These are phyloP conservation scores for Sinopyrophorus schimmeli DNA, from an alignment of 2,888 invertebrate genomes.

Conservation along the genomic window DNA sequence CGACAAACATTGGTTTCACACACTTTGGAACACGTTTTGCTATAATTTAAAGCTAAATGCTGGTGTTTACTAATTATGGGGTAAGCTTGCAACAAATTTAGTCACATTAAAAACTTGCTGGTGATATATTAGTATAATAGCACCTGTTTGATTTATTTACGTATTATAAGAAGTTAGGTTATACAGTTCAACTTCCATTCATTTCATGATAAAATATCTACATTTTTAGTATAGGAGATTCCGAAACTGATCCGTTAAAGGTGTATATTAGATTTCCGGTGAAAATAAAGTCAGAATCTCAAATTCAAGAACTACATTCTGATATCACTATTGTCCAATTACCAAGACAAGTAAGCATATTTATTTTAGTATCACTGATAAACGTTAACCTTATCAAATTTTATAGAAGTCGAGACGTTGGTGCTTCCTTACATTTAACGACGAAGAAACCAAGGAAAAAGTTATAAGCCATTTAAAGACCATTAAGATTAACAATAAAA, in stretches of 20 bases:
- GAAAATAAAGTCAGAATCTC: conserved; percentile 44
- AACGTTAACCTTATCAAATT: too few species aligned
- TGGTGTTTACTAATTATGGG: conserved; percentile 22
- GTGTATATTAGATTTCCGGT: conserved; percentile 47
- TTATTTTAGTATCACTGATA: too few species aligned
- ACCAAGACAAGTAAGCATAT: conserved; percentile 45
- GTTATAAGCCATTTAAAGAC: conserved; percentile 36
- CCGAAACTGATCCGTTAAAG: conserved; percentile 27
- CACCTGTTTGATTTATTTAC: conserved; percentile 6
- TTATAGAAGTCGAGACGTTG: conserved; percentile 44
- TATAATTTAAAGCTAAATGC: conserved; percentile 12
- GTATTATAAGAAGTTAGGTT: conserved; percentile 11
- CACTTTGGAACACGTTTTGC: conserved; percentile 5
- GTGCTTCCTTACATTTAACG: conserved; percentile 42
- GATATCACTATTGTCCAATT: conserved; percentile 43
- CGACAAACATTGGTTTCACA: too few species aligned
- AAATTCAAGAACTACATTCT: conserved; percentile 47
- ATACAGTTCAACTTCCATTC: conserved; percentile 4
- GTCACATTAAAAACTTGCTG: too few species aligned
- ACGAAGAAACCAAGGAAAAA: conserved; percentile 33
- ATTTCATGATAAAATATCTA: conserved; percentile 6
- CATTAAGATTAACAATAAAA: conserved; percentile 40
- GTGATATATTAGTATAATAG: background rate
- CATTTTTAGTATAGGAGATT: conserved; percentile 13
- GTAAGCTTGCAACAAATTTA: conserved; percentile 4